Conservation (phyloP, 2,113 vertebrate genomes). For the Mastomys natalensis region DNA sequence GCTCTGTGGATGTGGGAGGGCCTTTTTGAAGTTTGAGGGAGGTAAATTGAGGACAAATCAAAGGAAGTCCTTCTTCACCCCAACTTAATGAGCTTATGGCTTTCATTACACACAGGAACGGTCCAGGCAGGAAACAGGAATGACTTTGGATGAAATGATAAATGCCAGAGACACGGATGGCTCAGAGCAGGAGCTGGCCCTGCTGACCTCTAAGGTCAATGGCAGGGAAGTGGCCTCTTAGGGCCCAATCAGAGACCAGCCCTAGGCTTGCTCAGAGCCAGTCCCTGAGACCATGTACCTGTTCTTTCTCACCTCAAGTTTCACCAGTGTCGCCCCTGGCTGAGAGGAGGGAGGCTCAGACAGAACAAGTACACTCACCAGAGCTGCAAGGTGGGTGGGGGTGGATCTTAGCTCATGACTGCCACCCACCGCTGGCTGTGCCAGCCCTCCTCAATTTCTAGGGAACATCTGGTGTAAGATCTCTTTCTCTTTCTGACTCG, state of each 20-base stretch:
- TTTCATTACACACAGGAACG: conserved; percentile 75
- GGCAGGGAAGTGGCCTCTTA: conserved; percentile 63
- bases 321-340: not conserved
- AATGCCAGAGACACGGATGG: conserved; percentile 76
- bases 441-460: conserved; percentile 60
- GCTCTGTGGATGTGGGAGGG: conserved; percentile 68
- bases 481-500: conserved; percentile 56
- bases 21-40: conserved; percentile 76
- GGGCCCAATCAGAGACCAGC: conserved; percentile 64
- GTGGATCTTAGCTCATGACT: not conserved
- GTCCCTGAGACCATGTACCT: conserved; percentile 37
- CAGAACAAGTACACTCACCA: not conserved
- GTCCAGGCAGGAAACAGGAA: conserved; percentile 74
- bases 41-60: conserved; percentile 80
- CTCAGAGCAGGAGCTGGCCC: conserved; percentile 67
- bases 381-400: not conserved
- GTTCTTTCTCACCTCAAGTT: not conserved
- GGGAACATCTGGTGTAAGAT: conserved; percentile 19
- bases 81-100: conserved; percentile 79
- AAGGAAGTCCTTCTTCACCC: conserved; percentile 78
- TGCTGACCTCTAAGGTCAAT: conserved; percentile 73
- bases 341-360: not conserved
- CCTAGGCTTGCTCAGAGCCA: conserved; percentile 10
- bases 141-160: conserved; percentile 76
- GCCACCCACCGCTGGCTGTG: conserved; percentile 20